A percentile compares a stretch with the other conserved stretches of the same genome.
Conservation (phyloP, 2,797 vertebrate species). For the Phoebastria nigripes region DNA sequence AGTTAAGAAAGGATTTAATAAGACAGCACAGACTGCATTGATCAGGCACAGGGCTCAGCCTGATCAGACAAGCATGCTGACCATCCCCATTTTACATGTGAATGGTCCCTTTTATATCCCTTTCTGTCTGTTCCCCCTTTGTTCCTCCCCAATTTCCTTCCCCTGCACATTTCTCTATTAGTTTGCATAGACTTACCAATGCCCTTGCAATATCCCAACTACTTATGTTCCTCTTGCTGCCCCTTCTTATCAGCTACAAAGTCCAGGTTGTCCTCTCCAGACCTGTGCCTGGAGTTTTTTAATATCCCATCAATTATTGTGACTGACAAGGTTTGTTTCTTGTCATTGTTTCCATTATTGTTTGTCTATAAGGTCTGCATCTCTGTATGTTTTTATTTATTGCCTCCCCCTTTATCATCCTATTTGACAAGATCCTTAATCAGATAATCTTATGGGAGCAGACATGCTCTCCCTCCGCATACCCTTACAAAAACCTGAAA, state of each 20-base stretch:
- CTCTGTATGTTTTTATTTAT: neutral
- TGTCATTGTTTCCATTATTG: neutral
- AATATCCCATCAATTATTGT: neutral
- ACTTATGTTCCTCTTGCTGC: neutral
- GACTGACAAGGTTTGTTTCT: neutral
- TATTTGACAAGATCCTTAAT: neutral
- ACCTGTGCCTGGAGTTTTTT: neutral
- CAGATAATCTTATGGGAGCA: neutral
- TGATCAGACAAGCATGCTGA: neutral
- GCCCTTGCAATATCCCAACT: neutral
- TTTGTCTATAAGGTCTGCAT: neutral
- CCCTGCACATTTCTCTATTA: neutral
- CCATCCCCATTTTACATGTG: fast-evolving
- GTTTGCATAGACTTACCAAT: neutral
- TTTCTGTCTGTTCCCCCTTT: neutral
- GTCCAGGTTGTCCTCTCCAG: neutral
- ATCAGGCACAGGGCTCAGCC: neutral
- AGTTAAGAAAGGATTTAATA: neutral
- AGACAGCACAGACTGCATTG: neutral
- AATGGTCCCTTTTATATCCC: neutral
- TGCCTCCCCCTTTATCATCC: neutral
- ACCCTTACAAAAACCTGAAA: neutral
- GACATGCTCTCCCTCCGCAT: neutral
- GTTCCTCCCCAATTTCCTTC: neutral
- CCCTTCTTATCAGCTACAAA: neutral